These are phyloP conservation scores for Creontiades dilutus DNA, from an alignment of 2,888 invertebrate species.

Conservation along the genomic window DNA sequence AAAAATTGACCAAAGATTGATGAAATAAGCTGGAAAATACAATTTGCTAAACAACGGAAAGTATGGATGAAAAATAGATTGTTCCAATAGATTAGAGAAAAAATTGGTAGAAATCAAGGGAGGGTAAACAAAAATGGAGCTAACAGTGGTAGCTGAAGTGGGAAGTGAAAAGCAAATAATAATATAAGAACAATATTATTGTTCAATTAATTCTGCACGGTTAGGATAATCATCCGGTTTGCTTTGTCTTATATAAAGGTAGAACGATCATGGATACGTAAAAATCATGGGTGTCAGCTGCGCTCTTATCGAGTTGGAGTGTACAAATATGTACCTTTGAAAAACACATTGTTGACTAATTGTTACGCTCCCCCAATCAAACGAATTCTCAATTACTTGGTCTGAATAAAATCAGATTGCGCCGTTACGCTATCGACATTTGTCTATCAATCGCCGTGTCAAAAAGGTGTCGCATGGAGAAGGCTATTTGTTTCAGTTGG, in stretches of 20 bases:
- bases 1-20: too few relatives aligned
- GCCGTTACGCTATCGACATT: background rate
- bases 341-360: background rate
- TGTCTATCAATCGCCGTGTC: background rate
- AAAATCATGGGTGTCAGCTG: background rate
- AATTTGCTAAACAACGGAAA: too few relatives aligned
- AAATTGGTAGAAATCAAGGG: too few relatives aligned
- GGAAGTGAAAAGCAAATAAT: too few relatives aligned
- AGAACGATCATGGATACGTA: background rate
- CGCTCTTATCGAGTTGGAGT: slow-evolving; percentile 4
- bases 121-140: too few relatives aligned
- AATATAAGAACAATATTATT: too few relatives aligned
- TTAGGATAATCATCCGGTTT: too few relatives aligned
- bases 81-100: too few relatives aligned
- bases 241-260: background rate
- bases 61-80: too few relatives aligned
- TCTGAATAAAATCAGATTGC: background rate
- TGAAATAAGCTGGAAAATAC: too few relatives aligned
- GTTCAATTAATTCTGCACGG: too few relatives aligned
- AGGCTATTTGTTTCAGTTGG: background rate
- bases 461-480: background rate
- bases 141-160: too few relatives aligned
- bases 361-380: background rate
- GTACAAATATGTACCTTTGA: background rate
- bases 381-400: background rate